Evolutionary conservation across 2,797 vertebrate species (phyloP).

Genomic region (Parauchenoglanis ngamensis): DNA sequence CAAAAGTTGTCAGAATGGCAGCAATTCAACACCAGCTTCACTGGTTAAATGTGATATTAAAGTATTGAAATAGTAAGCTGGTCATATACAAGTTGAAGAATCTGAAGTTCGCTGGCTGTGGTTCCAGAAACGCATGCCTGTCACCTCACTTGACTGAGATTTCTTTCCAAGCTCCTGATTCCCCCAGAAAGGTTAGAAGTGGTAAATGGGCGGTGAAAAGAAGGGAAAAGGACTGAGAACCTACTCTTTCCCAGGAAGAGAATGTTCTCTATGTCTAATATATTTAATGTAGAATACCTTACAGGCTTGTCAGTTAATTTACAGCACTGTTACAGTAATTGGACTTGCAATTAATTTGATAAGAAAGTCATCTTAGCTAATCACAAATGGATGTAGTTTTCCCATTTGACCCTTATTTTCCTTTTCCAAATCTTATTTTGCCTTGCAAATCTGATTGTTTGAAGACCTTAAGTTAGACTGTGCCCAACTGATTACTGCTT

Average conservation of each 20-base stretch:
- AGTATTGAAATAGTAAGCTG: slow-evolving; percentile 38
- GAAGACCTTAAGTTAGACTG: background rate
- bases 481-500: background rate
- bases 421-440: background rate
- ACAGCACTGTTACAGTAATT: slow-evolving; percentile 29
- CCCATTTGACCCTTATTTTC: background rate
- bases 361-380: background rate
- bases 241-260: slow-evolving; percentile 25
- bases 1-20: background rate
- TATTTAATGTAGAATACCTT: slow-evolving; percentile 27
- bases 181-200: slow-evolving; percentile 29
- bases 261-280: slow-evolving; percentile 41
- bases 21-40: slow-evolving; percentile 52
- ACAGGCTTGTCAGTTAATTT: slow-evolving; percentile 31
- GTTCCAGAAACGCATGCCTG: slow-evolving; percentile 36
- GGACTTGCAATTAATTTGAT: slow-evolving; percentile 6
- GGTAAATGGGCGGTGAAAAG: slow-evolving; percentile 15
- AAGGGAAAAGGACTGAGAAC: slow-evolving; percentile 1
- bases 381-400: background rate
- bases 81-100: slow-evolving; percentile 25
- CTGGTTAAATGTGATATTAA: slow-evolving; percentile 55
- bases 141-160: slow-evolving; percentile 33
- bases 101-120: slow-evolving; percentile 44
- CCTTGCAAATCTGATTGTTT: background rate
- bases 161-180: slow-evolving; percentile 40